Evolutionary conservation across 2,113 vertebrate species (phyloP).

Genomic region (Hiodon tergisus): DNA sequence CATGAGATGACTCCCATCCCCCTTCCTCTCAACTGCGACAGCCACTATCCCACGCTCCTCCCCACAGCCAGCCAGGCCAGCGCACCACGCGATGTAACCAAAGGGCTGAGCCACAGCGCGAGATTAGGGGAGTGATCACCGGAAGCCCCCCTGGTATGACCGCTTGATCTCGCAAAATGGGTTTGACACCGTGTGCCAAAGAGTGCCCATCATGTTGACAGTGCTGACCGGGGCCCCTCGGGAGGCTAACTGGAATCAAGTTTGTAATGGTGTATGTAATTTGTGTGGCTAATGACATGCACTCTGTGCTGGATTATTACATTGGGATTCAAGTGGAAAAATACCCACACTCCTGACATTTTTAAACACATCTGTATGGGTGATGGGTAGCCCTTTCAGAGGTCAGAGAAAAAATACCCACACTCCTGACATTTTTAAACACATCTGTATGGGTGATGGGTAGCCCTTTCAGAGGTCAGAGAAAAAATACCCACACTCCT

Average conservation of each 20-base stretch:
- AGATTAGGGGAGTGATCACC: conserved; percentile 30
- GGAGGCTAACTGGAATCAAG: conserved; percentile 57
- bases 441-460: too few relatives aligned
- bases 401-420: too few relatives aligned
- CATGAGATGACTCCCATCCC: too few relatives aligned
- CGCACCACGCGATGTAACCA: too few relatives aligned
- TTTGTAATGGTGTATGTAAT: conserved; percentile 64
- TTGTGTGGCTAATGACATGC: conserved; percentile 61
- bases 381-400: too few relatives aligned
- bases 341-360: not conserved
- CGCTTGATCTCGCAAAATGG: conserved; percentile 53
- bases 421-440: too few relatives aligned
- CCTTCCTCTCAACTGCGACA: too few relatives aligned
- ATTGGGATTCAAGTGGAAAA: conserved; percentile 41
- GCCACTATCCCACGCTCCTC: too few relatives aligned
- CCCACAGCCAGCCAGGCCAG: too few relatives aligned
- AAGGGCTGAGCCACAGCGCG: not conserved
- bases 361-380: too few relatives aligned
- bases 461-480: too few relatives aligned
- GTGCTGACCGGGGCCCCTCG: conserved; percentile 42
- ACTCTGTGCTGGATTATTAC: conserved; percentile 55
- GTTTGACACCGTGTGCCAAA: conserved; percentile 45
- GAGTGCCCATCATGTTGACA: conserved; percentile 36
- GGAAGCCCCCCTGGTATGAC: conserved; percentile 36
- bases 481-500: too few relatives aligned